Base-by-base conservation (phyloP, 1,140 invertebrate genomes). In the Drosophila ficusphila region DNA sequence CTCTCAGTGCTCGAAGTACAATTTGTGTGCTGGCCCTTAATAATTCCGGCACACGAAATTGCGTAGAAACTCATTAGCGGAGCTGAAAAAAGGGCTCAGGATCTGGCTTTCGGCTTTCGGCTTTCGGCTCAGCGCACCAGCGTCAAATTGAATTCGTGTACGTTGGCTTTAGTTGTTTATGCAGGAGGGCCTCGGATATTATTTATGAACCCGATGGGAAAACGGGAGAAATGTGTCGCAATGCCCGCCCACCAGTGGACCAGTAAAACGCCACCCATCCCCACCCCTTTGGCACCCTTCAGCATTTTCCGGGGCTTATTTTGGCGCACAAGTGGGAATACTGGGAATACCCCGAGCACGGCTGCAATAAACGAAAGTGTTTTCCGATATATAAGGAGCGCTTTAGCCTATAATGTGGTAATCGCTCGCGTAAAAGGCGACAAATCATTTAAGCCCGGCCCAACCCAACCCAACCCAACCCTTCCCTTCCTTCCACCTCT, bases 401-500 rank as follows among this genome's bases (percentile, higher is more conserved):
- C 74, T 78, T 89, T 56, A 78, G 67, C 85, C 86, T 89, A 89
- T 86, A 89, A 89, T 89, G 85, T 89, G 85, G 85, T 89, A 89
- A 89, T 89, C 85, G 85, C 76, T 89, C 86, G 85, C 86, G 86
- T 85, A 89, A 89, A 89, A 89, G 86, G 85, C 85, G 85, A 89
- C 85, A 89, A 89, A 89, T 89, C 85, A 89, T 89, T 89, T 89
- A 85, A 89, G 89, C 79, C 76, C 85, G 47, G 65, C 69, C 69
- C 76, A 54, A 60, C 34, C 68, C 51, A 36, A 11, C 16, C 18
- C 29, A n/a, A n/a, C n/a, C n/a, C n/a, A n/a, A n/a, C n/a, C n/a
- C n/a, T n/a, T n/a, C n/a, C n/a, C n/a, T n/a, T n/a, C n/a, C n/a
- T n/a, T n/a, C n/a, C n/a, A n/a, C n/a, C n/a, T n/a, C 8, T 12